Evolutionary conservation across 2,113 vertebrate species (phyloP).

Genomic region (Anguilla rostrata): DNA sequence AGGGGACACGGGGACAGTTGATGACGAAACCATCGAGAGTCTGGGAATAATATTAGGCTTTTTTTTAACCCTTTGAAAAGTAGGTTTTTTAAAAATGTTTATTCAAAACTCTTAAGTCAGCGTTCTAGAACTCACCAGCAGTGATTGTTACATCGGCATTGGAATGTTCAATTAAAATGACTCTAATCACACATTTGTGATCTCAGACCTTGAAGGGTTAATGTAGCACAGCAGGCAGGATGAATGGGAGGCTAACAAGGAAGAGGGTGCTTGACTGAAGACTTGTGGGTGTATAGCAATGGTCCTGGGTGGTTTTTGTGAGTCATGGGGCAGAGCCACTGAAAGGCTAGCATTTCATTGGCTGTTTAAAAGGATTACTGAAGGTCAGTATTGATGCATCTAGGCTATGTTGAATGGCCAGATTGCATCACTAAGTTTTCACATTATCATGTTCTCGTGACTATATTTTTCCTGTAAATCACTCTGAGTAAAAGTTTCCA

Average conservation of each 20-base stretch:
- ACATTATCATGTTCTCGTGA: background rate
- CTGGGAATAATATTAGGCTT: background rate
- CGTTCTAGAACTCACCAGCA: too few relatives aligned
- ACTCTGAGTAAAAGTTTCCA: background rate
- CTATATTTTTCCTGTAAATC: conserved; percentile 6
- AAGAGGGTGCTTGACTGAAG: background rate
- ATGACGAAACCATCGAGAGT: background rate
- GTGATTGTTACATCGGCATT: too few relatives aligned
- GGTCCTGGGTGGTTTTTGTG: fast-evolving
- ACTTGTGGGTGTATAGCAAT: conserved; percentile 27
- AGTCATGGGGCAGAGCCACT: background rate
- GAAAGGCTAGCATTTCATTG: background rate
- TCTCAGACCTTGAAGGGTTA: too few relatives aligned
- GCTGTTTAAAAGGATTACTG: background rate
- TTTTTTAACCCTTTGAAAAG: background rate
- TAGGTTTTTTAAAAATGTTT: too few relatives aligned
- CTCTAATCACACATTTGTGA: too few relatives aligned
- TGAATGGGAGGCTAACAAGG: background rate
- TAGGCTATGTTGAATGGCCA: conserved; percentile 2
- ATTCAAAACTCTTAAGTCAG: too few relatives aligned
- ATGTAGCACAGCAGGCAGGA: background rate
- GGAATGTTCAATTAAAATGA: too few relatives aligned
- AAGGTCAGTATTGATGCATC: background rate
- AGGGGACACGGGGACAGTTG: background rate
- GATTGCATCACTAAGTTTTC: background rate